phyloP scores from a whole-genome alignment of 2,113 vertebrate genomes.

The Balaenoptera acutorostrata region DNA sequence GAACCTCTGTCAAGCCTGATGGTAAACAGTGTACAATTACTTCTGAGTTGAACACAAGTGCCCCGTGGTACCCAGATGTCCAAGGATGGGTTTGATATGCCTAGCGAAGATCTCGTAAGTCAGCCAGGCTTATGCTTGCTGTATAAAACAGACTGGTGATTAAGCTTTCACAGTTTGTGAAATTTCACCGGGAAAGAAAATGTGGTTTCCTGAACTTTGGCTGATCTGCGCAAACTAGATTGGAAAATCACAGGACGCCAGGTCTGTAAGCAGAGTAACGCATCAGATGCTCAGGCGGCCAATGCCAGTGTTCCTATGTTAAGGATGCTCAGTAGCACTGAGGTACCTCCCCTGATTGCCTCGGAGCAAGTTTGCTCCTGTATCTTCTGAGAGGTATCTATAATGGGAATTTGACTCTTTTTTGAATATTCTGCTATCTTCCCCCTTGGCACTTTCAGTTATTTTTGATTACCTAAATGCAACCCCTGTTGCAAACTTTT shows the following conservation, averaged over 20 bases:
- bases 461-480: conserved; percentile 36
- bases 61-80: not conserved
- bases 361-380: not conserved
- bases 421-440: not conserved
- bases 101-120: not conserved
- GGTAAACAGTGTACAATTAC: not conserved
- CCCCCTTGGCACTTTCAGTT: not conserved
- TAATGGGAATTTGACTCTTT: not conserved
- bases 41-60: not conserved
- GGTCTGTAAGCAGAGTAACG: not conserved
- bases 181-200: not conserved
- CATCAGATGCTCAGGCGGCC: not conserved
- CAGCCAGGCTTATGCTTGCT: not conserved
- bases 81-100: not conserved
- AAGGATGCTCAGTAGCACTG: not conserved
- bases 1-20: not conserved
- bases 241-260: not conserved
- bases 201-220: not conserved
- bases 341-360: not conserved
- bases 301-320: not conserved
- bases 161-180: not conserved
- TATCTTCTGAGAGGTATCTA: not conserved
- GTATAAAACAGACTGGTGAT: not conserved
- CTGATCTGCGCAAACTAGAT: not conserved
- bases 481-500: not conserved